These are phyloP conservation scores for Corythornis madagascariensis DNA, from an alignment of 2,113 vertebrate genomes.

Conservation along the genomic window DNA sequence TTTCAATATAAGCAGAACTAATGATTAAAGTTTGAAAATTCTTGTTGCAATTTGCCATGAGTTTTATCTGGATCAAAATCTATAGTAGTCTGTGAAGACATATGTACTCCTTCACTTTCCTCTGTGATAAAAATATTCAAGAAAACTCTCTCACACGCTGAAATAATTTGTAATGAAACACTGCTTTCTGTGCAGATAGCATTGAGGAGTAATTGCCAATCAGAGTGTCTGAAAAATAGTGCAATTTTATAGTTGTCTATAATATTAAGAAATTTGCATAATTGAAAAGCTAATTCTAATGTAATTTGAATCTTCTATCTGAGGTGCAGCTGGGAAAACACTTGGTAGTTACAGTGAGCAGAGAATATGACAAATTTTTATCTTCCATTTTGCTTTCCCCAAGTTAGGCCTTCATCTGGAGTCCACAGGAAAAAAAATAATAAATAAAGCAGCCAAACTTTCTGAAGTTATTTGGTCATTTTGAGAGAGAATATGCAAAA, in stretches of 20 bases:
- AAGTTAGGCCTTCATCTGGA: background rate
- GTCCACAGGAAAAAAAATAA: background rate
- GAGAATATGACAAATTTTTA: background rate
- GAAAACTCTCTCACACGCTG: background rate
- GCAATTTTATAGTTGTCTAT: background rate
- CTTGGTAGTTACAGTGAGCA: background rate
- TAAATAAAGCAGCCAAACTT: background rate
- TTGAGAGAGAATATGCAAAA: background rate
- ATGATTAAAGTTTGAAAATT: background rate
- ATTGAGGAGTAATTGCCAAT: background rate
- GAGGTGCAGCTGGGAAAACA: background rate
- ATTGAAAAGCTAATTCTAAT: constrained; percentile 4
- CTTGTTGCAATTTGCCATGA: background rate
- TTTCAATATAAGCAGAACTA: background rate
- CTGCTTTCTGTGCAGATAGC: background rate
- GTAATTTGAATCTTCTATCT: background rate
- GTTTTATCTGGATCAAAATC: background rate
- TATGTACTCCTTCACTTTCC: background rate
- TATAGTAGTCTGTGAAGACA: background rate
- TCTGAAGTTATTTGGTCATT: background rate
- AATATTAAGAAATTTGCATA: background rate
- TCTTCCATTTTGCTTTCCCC: background rate
- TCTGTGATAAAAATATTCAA: background rate
- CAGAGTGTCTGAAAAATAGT: background rate
- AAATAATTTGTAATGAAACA: constrained; percentile 24